Percentiles rank a stretch among this genome's conserved stretches.
Conservation (phyloP, 1,140 invertebrate genomes). For the Halyomorpha halys region DNA sequence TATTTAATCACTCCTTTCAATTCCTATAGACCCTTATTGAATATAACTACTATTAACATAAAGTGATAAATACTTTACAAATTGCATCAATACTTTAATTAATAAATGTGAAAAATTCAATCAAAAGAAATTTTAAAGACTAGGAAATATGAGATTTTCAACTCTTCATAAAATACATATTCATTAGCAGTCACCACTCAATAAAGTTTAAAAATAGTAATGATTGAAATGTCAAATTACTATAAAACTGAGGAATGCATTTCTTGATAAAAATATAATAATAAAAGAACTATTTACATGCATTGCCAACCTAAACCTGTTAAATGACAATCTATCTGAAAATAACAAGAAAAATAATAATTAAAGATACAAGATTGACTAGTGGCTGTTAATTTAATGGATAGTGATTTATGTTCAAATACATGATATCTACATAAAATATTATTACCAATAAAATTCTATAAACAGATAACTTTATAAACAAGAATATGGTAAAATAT, state of each 20-base stretch:
- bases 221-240: background rate
- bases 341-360: background rate
- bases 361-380: slow-evolving; percentile 3
- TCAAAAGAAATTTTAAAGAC: no score
- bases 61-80: no score
- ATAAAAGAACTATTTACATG: slow-evolving; percentile 1
- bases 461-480: slow-evolving; percentile 4
- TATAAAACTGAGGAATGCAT: background rate
- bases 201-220: background rate
- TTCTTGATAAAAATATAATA: background rate
- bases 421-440: slow-evolving; percentile 8
- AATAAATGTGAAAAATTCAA: no score
- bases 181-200: slow-evolving; percentile 10
- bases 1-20: no score
- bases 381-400: background rate
- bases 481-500: slow-evolving; percentile 2
- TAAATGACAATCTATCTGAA: background rate
- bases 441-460: background rate
- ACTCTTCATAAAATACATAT: background rate
- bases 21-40: no score
- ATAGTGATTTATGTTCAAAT: slow-evolving; percentile 2
- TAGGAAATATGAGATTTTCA: no score
- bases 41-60: no score
- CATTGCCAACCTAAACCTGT: background rate
- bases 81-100: no score